A percentile compares a stretch with the other conserved stretches of the same genome.
phyloP scores from a whole-genome alignment of 2,888 invertebrate genomes.

The Podabrus alpinus region DNA sequence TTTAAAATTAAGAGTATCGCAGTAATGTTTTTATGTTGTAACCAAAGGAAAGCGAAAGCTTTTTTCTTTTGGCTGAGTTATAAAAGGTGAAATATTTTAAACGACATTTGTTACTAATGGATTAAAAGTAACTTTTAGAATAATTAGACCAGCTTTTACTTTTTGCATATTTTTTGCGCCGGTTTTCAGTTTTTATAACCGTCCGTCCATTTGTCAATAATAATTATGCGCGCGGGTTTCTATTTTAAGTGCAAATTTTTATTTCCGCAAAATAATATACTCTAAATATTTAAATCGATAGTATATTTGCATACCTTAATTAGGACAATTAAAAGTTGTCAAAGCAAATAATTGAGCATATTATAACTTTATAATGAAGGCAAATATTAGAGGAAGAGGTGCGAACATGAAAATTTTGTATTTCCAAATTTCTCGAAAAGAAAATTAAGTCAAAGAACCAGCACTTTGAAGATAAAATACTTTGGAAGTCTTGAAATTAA shows the following conservation, averaged over 20 bases:
- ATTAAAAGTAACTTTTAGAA: neutral
- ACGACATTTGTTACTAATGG: neutral
- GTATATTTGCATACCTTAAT: neutral
- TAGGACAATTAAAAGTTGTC: neutral
- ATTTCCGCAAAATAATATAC: neutral
- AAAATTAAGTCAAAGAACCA: too few species aligned
- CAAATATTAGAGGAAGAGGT: neutral
- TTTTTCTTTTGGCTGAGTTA: neutral
- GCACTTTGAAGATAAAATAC: too few species aligned
- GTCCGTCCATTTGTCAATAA: neutral
- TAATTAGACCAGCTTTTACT: neutral
- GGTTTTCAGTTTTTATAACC: neutral
- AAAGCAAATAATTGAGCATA: neutral
- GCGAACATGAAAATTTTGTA: neutral
- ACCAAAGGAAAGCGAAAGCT: neutral
- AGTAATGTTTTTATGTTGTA: neutral
- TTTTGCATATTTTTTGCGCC: neutral
- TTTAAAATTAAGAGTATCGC: neutral
- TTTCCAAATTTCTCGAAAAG: neutral
- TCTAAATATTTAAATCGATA: neutral
- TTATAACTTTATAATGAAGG: neutral
- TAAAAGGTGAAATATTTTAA: neutral
- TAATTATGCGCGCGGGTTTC: neutral
- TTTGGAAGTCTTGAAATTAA: too few species aligned
- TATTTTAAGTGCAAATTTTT: neutral